Conservation (phyloP, 2,113 vertebrate genomes). For the Zapus hudsonius region DNA sequence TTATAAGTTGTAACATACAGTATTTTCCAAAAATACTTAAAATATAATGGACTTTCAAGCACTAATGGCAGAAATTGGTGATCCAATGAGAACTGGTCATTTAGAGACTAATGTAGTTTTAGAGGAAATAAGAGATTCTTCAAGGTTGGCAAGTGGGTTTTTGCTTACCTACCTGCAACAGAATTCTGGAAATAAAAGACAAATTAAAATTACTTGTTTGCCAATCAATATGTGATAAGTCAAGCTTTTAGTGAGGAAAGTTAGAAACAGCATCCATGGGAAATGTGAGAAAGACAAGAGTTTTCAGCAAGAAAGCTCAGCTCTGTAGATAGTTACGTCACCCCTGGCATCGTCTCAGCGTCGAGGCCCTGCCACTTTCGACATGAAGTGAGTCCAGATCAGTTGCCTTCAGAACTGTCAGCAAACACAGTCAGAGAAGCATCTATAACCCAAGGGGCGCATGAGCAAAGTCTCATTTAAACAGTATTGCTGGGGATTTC, state of each 20-base stretch:
- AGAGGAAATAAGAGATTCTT: slow-evolving; percentile 21
- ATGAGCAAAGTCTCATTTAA: background rate
- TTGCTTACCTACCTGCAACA: background rate
- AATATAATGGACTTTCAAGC: background rate
- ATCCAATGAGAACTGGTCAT: background rate
- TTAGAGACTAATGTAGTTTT: background rate
- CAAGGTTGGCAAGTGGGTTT: background rate
- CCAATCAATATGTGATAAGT: background rate
- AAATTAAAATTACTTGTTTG: background rate
- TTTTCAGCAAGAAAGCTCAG: background rate
- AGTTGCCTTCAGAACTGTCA: slow-evolving; percentile 5
- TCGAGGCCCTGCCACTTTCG: background rate
- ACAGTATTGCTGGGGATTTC: background rate
- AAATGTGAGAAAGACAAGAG: slow-evolving; percentile 16
- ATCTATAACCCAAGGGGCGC: background rate
- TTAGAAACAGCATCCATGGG: slow-evolving; percentile 10
- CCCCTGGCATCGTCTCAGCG: background rate
- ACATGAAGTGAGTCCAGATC: background rate
- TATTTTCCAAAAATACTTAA: background rate
- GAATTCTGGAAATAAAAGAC: background rate
- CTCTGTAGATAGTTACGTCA: background rate
- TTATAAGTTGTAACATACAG: background rate
- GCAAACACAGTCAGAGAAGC: slow-evolving; percentile 9
- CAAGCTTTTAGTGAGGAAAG: slow-evolving; percentile 3
- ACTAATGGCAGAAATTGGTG: background rate